Percentiles rank a stretch among this genome's conserved stretches.
These are phyloP conservation scores for Nymphalis c-album DNA, from an alignment of 2,888 invertebrate genomes.

Conservation along the genomic window DNA sequence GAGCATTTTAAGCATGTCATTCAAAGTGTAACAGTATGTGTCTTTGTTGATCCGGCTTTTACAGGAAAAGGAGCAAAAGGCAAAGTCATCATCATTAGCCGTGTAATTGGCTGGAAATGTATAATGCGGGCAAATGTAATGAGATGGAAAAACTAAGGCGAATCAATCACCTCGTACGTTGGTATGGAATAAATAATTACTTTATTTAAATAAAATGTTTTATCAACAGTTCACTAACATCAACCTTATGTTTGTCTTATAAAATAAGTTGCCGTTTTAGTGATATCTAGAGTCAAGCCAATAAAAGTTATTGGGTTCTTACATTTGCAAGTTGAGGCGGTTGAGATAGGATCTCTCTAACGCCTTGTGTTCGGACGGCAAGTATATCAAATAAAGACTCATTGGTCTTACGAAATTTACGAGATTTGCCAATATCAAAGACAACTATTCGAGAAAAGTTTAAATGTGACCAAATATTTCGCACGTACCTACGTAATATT, in stretches of 20 bases:
- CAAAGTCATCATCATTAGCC: conserved; percentile 26
- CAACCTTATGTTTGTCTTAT: too few relatives aligned
- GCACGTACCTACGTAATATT: not conserved
- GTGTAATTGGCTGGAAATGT: conserved; percentile 16
- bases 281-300: too few relatives aligned
- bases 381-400: too few relatives aligned
- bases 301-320: too few relatives aligned
- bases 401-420: too few relatives aligned
- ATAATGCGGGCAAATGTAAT: conserved; percentile 21
- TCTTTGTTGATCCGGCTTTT: conserved; percentile 18
- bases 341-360: too few relatives aligned
- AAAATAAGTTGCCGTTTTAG: too few relatives aligned
- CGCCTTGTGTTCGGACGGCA: too few relatives aligned
- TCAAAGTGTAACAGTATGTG: conserved; percentile 5
- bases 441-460: not conserved
- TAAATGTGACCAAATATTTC: conserved; percentile 13
- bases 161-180: not conserved
- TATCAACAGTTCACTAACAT: too few relatives aligned
- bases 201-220: too few relatives aligned
- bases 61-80: conserved; percentile 11
- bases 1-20: conserved; percentile 12
- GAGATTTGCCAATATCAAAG: not conserved
- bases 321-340: too few relatives aligned
- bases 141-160: conserved; percentile 17
- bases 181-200: too few relatives aligned